These are phyloP conservation scores for Poecilia velifera DNA, from an alignment of 2,797 vertebrate species.

Conservation along the genomic window DNA sequence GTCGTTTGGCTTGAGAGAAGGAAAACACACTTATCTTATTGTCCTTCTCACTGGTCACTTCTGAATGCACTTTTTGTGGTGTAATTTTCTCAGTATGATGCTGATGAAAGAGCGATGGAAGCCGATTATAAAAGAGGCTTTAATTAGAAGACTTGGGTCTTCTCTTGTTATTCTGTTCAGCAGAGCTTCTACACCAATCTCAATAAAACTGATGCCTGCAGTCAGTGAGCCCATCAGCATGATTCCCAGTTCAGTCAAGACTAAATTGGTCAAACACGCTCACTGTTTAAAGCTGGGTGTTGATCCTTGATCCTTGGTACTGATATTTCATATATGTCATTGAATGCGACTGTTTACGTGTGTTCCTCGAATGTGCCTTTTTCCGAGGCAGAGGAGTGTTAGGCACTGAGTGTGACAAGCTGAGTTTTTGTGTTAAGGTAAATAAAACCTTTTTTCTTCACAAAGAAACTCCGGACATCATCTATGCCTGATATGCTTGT, in stretches of 20 bases:
- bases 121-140: not conserved
- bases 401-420: too few species aligned
- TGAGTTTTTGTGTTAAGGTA: too few species aligned
- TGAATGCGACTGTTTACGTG: too few species aligned
- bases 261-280: not conserved
- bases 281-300: not conserved
- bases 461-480: too few species aligned
- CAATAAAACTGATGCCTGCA: not conserved
- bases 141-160: slow-evolving; percentile 2
- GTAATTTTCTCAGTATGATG: not conserved
- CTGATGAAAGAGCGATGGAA: not conserved
- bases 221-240: not conserved
- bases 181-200: not conserved
- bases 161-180: not conserved
- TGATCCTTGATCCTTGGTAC: too few species aligned
- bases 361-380: too few species aligned
- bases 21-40: not conserved
- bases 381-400: too few species aligned
- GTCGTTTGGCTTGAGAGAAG: not conserved
- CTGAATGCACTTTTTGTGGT: not conserved
- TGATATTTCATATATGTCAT: too few species aligned
- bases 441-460: too few species aligned
- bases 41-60: not conserved
- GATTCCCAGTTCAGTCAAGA: not conserved
- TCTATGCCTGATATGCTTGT: too few species aligned